Conservation (phyloP, 2,888 invertebrate species). For the Lithophane socia region DNA sequence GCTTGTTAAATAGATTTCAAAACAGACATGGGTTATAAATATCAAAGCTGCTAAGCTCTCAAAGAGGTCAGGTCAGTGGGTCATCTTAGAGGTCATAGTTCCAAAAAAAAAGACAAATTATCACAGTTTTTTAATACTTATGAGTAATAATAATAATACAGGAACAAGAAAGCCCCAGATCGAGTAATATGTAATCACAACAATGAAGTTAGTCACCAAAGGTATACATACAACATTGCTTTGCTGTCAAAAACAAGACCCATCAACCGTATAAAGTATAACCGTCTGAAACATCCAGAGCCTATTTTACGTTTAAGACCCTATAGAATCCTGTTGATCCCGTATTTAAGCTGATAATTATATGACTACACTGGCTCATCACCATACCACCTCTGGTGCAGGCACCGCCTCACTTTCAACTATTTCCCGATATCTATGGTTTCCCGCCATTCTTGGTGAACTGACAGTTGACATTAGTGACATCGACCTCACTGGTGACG, state of each 20-base stretch:
- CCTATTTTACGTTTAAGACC: conserved; percentile 6
- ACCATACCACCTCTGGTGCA: too few species aligned
- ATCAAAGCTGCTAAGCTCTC: background rate
- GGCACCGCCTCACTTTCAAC: too few species aligned
- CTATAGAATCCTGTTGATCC: too few species aligned
- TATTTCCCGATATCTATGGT: too few species aligned
- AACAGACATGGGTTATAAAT: background rate
- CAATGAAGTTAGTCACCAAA: background rate
- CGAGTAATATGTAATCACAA: background rate
- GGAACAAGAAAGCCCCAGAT: background rate
- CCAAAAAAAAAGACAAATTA: too few species aligned
- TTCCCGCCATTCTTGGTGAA: too few species aligned
- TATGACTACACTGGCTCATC: too few species aligned
- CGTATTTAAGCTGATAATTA: too few species aligned
- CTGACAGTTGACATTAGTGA: too few species aligned
- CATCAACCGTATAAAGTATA: background rate
- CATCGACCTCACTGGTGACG: too few species aligned
- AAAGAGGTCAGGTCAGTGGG: background rate
- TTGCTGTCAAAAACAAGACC: background rate
- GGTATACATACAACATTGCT: background rate
- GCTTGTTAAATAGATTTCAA: background rate
- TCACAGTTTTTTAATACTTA: too few species aligned
- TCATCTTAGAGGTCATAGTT: background rate
- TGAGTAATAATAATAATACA: too few species aligned
- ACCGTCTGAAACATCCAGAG: background rate